A percentile compares a stretch with the other conserved stretches of the same genome.
These are phyloP conservation scores for Melitaea cinxia DNA, from an alignment of 1,140 invertebrate species.

Conservation along the genomic window DNA sequence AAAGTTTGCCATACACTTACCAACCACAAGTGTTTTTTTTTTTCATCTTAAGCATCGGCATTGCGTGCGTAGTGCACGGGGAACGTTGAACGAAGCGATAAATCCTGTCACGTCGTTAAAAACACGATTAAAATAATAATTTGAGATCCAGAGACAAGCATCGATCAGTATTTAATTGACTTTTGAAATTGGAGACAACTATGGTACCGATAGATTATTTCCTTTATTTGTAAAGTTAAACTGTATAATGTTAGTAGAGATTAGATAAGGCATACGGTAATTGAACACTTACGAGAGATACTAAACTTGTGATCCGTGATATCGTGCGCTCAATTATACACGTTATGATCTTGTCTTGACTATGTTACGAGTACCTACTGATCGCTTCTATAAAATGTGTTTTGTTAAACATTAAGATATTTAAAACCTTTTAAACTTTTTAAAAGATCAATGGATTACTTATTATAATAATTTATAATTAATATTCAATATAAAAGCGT, in stretches of 20 bases:
- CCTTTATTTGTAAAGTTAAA: constrained; percentile 34
- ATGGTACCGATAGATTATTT: constrained; percentile 29
- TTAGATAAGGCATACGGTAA: constrained; percentile 34
- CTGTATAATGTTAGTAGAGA: constrained; percentile 33
- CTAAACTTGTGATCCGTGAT: constrained; percentile 20
- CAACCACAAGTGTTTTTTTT: constrained; percentile 47
- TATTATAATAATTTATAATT: too few relatives aligned
- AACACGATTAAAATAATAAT: constrained; percentile 57
- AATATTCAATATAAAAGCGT: too few relatives aligned
- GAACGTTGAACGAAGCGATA: constrained; percentile 49
- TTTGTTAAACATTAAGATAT: neutral
- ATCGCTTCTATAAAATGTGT: neutral
- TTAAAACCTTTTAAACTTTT: neutral
- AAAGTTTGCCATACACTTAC: constrained; percentile 30
- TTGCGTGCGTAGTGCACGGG: constrained; percentile 50
- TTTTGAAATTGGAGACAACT: constrained; percentile 36
- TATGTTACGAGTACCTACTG: constrained; percentile 14
- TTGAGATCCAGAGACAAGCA: constrained; percentile 41
- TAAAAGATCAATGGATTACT: neutral
- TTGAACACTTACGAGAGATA: constrained; percentile 36
- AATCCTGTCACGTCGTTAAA: constrained; percentile 47
- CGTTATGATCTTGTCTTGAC: constrained; percentile 22
- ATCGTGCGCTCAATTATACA: constrained; percentile 19
- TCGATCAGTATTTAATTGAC: constrained; percentile 46
- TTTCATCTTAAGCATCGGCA: constrained; percentile 46